A percentile compares a stretch with the other conserved stretches of the same genome.
Evolutionary conservation across 2,113 vertebrate genomes (phyloP).

Genomic region (Sebastes fasciatus): DNA sequence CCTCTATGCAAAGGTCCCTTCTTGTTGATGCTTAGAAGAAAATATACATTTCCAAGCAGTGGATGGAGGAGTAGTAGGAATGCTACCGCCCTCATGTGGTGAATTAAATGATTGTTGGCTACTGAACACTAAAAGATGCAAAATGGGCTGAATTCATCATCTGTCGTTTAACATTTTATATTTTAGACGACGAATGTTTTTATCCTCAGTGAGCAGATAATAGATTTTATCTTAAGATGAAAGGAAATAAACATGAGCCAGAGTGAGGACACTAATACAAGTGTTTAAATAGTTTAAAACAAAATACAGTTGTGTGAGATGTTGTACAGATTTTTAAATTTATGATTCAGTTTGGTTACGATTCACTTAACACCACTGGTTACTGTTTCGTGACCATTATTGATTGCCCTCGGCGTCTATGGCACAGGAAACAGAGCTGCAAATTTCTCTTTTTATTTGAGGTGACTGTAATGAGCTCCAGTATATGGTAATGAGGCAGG

Average conservation of each 20-base stretch:
- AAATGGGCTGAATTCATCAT: neutral
- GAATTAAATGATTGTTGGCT: neutral
- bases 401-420: slow-evolving; percentile 21
- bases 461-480: slow-evolving; percentile 65
- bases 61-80: neutral
- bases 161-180: neutral
- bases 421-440: slow-evolving; percentile 29
- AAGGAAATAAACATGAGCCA: neutral
- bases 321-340: neutral
- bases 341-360: slow-evolving; percentile 26
- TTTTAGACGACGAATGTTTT: neutral
- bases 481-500: slow-evolving; percentile 50
- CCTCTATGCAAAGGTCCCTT: neutral
- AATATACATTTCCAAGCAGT: neutral
- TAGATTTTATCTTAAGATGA: neutral
- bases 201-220: neutral
- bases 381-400: slow-evolving; percentile 34
- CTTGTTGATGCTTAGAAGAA: slow-evolving; percentile 4
- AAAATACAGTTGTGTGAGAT: neutral
- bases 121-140: neutral
- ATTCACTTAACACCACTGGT: slow-evolving; percentile 33
- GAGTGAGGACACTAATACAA: neutral
- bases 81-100: slow-evolving; percentile 69
- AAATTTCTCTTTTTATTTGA: slow-evolving; percentile 41
- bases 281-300: neutral